A percentile compares a stretch with the other conserved stretches of the same genome.
phyloP scores from a whole-genome alignment of 2,888 invertebrate genomes.

The Crepidodera aurea region DNA sequence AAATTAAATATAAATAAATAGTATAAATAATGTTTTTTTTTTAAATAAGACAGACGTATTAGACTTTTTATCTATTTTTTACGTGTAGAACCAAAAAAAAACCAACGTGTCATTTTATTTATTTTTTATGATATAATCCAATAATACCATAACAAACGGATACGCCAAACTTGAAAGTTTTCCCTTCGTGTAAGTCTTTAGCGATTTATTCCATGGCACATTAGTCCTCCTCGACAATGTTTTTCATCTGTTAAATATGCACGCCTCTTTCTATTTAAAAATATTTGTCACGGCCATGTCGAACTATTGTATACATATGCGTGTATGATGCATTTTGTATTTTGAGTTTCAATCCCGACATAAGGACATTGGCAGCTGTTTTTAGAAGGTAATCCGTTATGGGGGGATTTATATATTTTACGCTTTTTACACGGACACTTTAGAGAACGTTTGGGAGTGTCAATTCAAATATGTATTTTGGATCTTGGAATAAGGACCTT shows the following conservation, averaged over 20 bases:
- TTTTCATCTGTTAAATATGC: constrained; percentile 47
- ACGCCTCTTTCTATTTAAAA: constrained; percentile 50
- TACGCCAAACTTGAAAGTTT: neutral
- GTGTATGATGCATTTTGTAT: constrained; percentile 38
- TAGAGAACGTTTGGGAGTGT: constrained; percentile 19
- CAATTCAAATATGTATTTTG: too few species aligned
- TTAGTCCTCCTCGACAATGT: constrained; percentile 41
- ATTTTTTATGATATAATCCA: constrained; percentile 13
- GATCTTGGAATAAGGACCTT: too few species aligned
- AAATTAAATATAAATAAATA: too few species aligned
- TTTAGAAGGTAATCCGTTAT: constrained; percentile 45
- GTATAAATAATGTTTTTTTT: too few species aligned
- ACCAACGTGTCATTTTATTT: constrained; percentile 8
- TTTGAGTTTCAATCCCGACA: constrained; percentile 35
- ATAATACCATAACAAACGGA: constrained; percentile 7
- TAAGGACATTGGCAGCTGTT: constrained; percentile 44
- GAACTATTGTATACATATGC: constrained; percentile 36
- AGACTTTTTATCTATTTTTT: too few species aligned
- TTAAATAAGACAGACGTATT: too few species aligned
- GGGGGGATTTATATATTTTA: constrained; percentile 36
- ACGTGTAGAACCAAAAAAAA: too few species aligned
- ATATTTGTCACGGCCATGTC: constrained; percentile 50
- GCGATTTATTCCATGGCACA: constrained; percentile 32
- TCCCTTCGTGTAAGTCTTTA: constrained; percentile 23
- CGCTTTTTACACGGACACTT: constrained; percentile 28